These are phyloP conservation scores for Junonia oenone DNA, from an alignment of 2,888 invertebrate species.

Conservation along the genomic window DNA sequence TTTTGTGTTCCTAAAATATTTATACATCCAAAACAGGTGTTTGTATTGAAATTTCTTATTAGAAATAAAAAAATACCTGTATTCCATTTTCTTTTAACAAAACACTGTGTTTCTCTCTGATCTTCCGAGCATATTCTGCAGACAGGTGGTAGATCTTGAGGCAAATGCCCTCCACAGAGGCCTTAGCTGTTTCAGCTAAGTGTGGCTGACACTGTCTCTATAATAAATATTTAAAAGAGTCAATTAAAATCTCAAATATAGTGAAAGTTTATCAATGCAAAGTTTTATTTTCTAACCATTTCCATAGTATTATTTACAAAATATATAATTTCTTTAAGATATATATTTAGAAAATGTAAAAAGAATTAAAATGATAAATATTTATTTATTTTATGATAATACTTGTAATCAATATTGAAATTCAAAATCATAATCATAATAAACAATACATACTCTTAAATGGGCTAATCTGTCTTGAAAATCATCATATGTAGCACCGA, in stretches of 20 bases:
- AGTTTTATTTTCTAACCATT: no score
- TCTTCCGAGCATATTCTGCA: slow-evolving; percentile 93
- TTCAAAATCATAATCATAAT: no score
- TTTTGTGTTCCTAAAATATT: no score
- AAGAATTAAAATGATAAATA: no score
- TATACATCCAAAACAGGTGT: no score
- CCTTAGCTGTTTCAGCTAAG: slow-evolving; percentile 94
- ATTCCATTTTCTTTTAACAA: slow-evolving; percentile 94
- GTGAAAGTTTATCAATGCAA: not conserved
- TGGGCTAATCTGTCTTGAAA: slow-evolving; percentile 94
- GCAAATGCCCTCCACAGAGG: slow-evolving; percentile 96
- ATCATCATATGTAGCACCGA: slow-evolving; percentile 96
- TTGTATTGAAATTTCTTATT: not conserved
- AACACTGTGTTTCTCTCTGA: slow-evolving; percentile 90
- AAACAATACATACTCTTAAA: slow-evolving; percentile 83
- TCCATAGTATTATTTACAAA: no score
- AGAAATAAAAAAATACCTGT: slow-evolving; percentile 44
- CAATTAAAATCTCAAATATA: not conserved
- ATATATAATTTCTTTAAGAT: no score
- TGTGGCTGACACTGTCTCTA: slow-evolving; percentile 96
- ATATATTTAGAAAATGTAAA: no score
- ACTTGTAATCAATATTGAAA: no score
- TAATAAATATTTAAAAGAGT: slow-evolving; percentile 34
- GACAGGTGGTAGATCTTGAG: slow-evolving; percentile 95
- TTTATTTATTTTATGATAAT: no score